Evolutionary conservation across 2,797 vertebrate species (phyloP).

Genomic region (Eospalax fontanierii): DNA sequence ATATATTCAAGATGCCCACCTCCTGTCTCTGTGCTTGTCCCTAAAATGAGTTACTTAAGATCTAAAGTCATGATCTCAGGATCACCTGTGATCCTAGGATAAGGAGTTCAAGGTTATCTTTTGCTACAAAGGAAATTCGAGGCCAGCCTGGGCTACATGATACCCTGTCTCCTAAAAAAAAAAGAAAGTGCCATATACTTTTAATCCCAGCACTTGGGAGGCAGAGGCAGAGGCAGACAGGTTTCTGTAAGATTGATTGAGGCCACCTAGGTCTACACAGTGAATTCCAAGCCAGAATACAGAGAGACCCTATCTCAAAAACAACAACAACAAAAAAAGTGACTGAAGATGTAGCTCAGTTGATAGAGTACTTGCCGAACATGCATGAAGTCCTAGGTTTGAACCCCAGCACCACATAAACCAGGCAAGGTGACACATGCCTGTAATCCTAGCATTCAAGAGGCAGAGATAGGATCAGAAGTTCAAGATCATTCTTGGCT

Average conservation of each 20-base stretch:
- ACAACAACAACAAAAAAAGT: not conserved
- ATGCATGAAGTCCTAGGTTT: too few species aligned
- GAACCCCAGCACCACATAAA: not conserved
- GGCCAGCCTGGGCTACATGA: too few species aligned
- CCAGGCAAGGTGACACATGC: too few species aligned
- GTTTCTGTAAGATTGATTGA: not conserved
- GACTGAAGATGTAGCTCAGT: too few species aligned
- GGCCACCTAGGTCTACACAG: not conserved
- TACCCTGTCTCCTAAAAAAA: not conserved
- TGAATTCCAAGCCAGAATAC: not conserved
- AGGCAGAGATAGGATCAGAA: too few species aligned
- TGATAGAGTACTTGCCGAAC: too few species aligned
- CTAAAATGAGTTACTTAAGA: not conserved
- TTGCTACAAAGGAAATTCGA: too few species aligned
- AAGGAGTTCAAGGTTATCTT: too few species aligned
- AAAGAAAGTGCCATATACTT: not conserved
- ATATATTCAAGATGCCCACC: not conserved
- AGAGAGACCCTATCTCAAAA: not conserved
- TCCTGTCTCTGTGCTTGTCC: rapidly evolving
- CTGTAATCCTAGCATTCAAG: not conserved
- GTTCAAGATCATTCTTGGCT: too few species aligned
- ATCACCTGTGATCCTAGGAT: too few species aligned
- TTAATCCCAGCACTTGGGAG: not conserved
- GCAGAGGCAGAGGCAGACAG: not conserved
- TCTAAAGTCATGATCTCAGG: not conserved